A percentile compares a stretch with the other conserved stretches of the same genome.
These are phyloP conservation scores for Sceloporus tristichus DNA, from an alignment of 2,113 vertebrate species.

Conservation along the genomic window DNA sequence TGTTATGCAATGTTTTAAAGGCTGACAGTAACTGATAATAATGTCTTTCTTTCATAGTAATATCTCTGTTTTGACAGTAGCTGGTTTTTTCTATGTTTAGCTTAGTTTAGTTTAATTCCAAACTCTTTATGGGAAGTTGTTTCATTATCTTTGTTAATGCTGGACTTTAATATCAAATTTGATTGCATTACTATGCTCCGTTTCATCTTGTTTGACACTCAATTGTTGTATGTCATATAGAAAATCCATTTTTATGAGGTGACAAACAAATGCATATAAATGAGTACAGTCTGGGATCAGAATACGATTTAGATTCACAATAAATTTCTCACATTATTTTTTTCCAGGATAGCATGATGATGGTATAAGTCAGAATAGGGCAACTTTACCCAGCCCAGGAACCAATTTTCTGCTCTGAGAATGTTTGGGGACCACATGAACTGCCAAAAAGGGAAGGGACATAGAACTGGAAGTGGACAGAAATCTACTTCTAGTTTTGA, in stretches of 20 bases:
- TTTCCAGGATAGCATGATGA: no score
- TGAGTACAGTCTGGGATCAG: not conserved
- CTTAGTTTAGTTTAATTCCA: not conserved
- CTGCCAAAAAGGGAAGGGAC: no score
- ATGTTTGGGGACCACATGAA: no score
- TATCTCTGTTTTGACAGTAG: not conserved
- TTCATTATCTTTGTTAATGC: not conserved
- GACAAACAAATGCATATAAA: not conserved
- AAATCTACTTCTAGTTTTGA: no score
- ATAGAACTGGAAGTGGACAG: no score
- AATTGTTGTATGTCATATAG: not conserved
- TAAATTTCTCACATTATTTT: no score
- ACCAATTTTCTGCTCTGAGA: no score
- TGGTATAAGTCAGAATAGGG: no score
- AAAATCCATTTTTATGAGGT: not conserved
- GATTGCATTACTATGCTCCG: not conserved
- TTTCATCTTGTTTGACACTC: not conserved
- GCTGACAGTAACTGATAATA: no score
- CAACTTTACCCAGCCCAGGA: no score
- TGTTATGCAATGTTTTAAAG: no score
- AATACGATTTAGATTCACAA: not conserved
- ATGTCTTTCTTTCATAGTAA: not conserved
- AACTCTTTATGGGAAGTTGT: not conserved
- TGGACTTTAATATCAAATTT: not conserved
- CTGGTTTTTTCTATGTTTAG: not conserved